Conservation (phyloP, 2,888 invertebrate species). For the Philereme transversata region DNA sequence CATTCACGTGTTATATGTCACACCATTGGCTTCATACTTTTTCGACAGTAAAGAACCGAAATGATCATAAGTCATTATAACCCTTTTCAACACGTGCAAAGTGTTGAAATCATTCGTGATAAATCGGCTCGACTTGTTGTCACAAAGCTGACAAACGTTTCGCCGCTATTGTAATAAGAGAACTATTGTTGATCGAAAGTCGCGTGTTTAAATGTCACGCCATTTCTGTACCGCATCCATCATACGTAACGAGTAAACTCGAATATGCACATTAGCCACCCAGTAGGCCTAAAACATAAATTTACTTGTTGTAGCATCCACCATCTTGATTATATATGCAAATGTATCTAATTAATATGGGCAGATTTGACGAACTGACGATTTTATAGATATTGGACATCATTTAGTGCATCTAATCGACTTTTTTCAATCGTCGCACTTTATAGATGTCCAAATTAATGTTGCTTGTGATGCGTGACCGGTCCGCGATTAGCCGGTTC, state of each 20-base stretch:
- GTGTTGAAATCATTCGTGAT: conserved; percentile 15
- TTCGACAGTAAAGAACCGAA: not conserved
- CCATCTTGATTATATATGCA: conserved; percentile 33
- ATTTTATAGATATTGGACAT: conserved; percentile 39
- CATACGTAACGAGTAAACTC: conserved; percentile 19
- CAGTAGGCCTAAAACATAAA: conserved; percentile 25
- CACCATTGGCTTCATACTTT: conserved; percentile 1
- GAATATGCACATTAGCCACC: conserved; percentile 17
- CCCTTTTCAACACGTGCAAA: conserved; percentile 15
- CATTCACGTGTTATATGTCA: conserved; percentile 3
- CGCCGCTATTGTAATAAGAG: conserved; percentile 24
- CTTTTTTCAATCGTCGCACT: conserved; percentile 29
- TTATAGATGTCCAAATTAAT: conserved; percentile 37
- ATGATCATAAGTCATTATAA: conserved; percentile 10
- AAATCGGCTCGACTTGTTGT: conserved; percentile 10
- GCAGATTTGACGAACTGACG: conserved; percentile 39
- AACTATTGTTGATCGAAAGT: conserved; percentile 25
- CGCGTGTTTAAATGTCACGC: conserved; percentile 31
- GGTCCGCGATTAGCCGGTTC: conserved; percentile 35
- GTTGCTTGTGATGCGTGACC: conserved; percentile 36
- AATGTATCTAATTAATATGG: conserved; percentile 37
- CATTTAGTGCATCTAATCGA: conserved; percentile 40
- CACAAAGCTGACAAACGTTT: conserved; percentile 24
- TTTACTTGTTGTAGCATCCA: conserved; percentile 22
- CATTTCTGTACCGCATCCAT: conserved; percentile 27